Base-by-base conservation (phyloP, 2,113 vertebrate genomes). In the Sigmodon hispidus region DNA sequence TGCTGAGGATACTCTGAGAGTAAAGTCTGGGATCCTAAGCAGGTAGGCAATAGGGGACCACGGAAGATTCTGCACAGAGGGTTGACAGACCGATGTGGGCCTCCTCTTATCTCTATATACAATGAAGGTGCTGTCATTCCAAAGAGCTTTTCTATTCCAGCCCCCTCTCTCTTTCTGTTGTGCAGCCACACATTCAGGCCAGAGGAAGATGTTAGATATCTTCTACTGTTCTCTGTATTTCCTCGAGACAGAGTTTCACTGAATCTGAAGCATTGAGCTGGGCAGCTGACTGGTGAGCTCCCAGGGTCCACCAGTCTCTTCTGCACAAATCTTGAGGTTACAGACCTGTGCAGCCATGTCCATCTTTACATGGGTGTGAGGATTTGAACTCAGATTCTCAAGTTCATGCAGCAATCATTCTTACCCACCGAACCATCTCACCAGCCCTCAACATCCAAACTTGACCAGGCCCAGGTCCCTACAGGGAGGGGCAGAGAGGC, bases 1-100 rank as follows among this genome's bases (percentile, higher is more conserved):
- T 85, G 34, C n/a, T 12, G 52, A 43, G 70, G 9, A 22, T 24
- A 40, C 48, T 34, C 48, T 88, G 16, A 9, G 63, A 2, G 16
- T 15, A 1, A 17, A 3, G 3, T 17, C 8, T 67, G 65, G 86
- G 10, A 43, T 86, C 55, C 24, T 17, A 77, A 48, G 89, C 40
- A 89, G 40, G 21, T 0, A 7, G 65, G 77, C 34, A 26, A 3
- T 2, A 4, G 89, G 85, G 36, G 65, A 63, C 88, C 75, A 6
- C 0, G 15, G 72, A 40, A 22, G 63, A 36, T 16, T 73, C 84
- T 34, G 12, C 4, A 43, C 48, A 45, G 55, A 22, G 16, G 19
- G n/a, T 22, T 3, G 55, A n/a, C 0, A 24, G 52, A 11, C 19
- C 5, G 43, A 1, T 1, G 7, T 36, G 17, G 36, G 61, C 36